Percentiles rank a stretch among this genome's conserved stretches.
These are phyloP conservation scores for Caenorhabditis sp. DNA, from an alignment of 2,888 invertebrate species.

Conservation along the genomic window DNA sequence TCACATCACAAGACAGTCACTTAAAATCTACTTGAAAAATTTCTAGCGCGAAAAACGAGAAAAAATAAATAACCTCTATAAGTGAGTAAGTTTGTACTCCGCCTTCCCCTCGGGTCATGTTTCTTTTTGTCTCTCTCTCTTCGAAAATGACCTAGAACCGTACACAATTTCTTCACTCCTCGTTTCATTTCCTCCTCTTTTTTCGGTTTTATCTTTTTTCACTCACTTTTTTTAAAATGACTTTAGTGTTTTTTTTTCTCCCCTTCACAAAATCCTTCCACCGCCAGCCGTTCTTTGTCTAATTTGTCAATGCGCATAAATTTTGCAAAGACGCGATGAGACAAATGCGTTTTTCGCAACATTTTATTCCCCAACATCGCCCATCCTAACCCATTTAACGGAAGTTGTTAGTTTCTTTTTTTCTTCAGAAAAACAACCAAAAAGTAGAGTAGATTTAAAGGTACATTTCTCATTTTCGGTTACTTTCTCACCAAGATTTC, in stretches of 20 bases:
- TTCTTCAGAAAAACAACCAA: background rate
- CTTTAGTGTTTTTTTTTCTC: background rate
- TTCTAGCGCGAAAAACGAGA: too few relatives aligned
- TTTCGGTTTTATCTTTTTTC: background rate
- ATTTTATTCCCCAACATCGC: background rate
- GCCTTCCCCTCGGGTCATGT: background rate
- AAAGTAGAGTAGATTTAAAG: background rate
- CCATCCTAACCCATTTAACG: background rate
- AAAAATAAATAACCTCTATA: too few relatives aligned
- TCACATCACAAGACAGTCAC: too few relatives aligned
- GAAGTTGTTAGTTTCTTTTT: background rate
- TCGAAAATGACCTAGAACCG: background rate
- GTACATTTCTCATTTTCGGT: too few relatives aligned
- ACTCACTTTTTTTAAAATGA: background rate
- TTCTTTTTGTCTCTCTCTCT: background rate
- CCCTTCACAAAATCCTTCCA: background rate
- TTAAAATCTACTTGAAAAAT: too few relatives aligned
- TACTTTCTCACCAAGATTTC: too few relatives aligned
- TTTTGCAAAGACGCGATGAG: background rate
- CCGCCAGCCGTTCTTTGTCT: background rate
- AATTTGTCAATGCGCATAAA: conserved; percentile 1
- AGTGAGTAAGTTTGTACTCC: too few relatives aligned
- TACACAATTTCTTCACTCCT: too few relatives aligned
- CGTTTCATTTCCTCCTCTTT: background rate
- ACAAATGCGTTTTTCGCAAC: conserved; percentile 1